Evolutionary conservation across 2,888 invertebrate genomes (phyloP), one percentile per base, ranked within the genome.

Genomic region (Abscondita cerata): DNA sequence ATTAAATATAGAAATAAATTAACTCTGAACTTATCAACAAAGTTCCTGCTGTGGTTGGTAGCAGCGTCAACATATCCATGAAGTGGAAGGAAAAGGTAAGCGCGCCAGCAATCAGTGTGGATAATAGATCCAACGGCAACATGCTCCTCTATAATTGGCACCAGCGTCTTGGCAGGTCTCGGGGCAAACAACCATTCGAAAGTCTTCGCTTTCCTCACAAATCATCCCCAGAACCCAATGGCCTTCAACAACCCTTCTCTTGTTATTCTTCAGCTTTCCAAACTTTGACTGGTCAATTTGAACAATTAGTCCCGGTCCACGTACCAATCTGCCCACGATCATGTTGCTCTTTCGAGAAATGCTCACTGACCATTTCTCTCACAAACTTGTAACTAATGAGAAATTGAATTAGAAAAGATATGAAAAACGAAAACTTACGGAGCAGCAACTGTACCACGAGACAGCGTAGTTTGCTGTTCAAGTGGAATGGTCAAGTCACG

Each of bases 41-140:
- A 31, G 9, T 31, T 31, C 9, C 9, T 31, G 31, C 31, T 31
- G 9, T 31, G 31, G 69, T 51, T 63, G 63, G 57, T 70, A 67
- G 19, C 31, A 31, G 31, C 31, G 31, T 31, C 6, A 31, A 31
- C 31, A 31, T 31, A 31, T 5, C 31, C 31, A 31, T 6, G 31
- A 4, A 6, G 6, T 5, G 31, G 31, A 31, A 31, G 31, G 9
- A 9, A 31, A 31, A 31, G 9, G 9, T 31, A 31, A 31, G 31
- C 31, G 31, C 31, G 31, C 31, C 31, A 31, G 31, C 31, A 6
- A 9, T 31, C 31, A 31, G 31, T 31, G 9, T 31, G 31, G 9
- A 31, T 31, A 31, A 31, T 31, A 31, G 31, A 31, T 31, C 31
- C 31, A 9, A 9, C 31, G 6, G 9, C 31, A 9, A 31, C 31